These are phyloP conservation scores for Tetrao urogallus DNA, from an alignment of 2,113 vertebrate species.

Conservation along the genomic window DNA sequence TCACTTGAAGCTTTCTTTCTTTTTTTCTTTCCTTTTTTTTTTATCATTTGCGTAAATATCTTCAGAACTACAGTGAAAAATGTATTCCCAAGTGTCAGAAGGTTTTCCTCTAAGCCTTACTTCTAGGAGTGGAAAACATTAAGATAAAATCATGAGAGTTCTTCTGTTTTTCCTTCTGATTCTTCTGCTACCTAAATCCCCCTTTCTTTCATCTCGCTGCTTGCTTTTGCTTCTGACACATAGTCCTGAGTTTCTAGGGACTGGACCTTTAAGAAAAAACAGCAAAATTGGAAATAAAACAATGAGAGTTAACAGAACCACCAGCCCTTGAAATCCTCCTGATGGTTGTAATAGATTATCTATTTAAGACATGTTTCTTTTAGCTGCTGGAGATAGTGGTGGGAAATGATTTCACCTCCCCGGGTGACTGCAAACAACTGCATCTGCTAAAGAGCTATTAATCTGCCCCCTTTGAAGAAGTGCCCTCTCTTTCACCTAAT, in stretches of 20 bases:
- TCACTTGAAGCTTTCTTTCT: neutral
- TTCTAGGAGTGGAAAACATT: neutral
- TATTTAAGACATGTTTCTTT: slow-evolving; percentile 61
- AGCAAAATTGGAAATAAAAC: neutral
- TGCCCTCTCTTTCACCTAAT: slow-evolving; percentile 2
- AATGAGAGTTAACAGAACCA: slow-evolving; percentile 47
- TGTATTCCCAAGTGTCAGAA: neutral
- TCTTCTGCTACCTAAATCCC: neutral
- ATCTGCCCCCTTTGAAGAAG: slow-evolving; percentile 32
- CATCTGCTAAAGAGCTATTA: slow-evolving; percentile 42
- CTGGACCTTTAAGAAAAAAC: slow-evolving; percentile 54
- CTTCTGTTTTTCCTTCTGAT: neutral
- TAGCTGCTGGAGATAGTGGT: slow-evolving; percentile 50
- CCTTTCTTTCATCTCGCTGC: neutral
- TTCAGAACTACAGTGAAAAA: neutral
- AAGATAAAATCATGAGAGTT: neutral
- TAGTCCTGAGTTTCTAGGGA: neutral
- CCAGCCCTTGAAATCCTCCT: slow-evolving; percentile 52
- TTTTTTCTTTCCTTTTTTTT: rapidly evolving
- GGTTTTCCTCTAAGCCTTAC: neutral
- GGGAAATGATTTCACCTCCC: slow-evolving; percentile 61
- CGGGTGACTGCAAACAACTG: slow-evolving; percentile 31
- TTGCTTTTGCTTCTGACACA: neutral
- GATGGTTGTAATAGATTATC: slow-evolving; percentile 64
- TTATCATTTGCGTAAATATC: rapidly evolving